Percentiles rank a stretch among this genome's conserved stretches.
Evolutionary conservation across 2,888 invertebrate genomes (phyloP).

Genomic region (Oxyteleia sp.): DNA sequence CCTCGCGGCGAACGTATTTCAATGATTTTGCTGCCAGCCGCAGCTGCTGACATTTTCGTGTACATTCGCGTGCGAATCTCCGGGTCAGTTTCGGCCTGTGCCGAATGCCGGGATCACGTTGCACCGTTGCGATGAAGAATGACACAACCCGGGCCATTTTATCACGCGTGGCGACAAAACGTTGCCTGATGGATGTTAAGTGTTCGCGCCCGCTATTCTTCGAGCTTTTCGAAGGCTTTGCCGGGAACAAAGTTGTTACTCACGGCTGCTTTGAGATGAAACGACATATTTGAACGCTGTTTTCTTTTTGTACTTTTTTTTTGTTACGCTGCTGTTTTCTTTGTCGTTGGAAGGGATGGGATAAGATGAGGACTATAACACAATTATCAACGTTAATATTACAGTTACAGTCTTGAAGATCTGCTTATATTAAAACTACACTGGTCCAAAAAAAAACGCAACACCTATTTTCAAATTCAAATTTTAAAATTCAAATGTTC

Average conservation of each 20-base stretch:
- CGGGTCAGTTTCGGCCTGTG: constrained; percentile 52
- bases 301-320: no score
- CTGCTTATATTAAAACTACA: no score
- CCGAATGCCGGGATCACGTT: constrained; percentile 18
- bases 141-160: constrained; percentile 40
- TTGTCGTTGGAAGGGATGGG: no score
- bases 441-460: no score
- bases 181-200: constrained; percentile 37
- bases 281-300: not conserved
- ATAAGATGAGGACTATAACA: no score
- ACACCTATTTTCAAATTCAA: no score
- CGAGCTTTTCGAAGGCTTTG: not conserved
- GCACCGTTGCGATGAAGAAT: constrained; percentile 53
- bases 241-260: not conserved
- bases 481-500: no score
- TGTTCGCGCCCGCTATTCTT: constrained; percentile 14
- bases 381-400: no score
- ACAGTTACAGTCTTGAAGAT: no score
- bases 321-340: not conserved
- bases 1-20: constrained; percentile 70
- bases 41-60: constrained; percentile 75
- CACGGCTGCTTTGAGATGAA: not conserved
- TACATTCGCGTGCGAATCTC: constrained; percentile 58
- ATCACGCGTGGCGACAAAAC: constrained; percentile 55
- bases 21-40: constrained; percentile 75